Base-by-base conservation (phyloP, 2,888 invertebrate genomes). In the Coenonympha arcania region DNA sequence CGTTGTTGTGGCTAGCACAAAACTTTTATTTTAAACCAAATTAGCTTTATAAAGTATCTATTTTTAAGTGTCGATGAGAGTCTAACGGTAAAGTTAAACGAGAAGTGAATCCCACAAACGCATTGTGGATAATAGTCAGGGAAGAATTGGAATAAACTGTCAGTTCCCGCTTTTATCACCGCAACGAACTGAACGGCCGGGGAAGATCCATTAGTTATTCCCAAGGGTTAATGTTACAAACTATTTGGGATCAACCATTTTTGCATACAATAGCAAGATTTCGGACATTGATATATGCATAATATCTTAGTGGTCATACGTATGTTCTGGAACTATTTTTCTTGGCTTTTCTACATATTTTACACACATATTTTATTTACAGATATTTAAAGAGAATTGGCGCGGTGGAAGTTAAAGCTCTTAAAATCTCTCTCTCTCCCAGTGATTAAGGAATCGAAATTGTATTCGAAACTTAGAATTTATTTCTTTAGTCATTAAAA, bases 241-340 rank as follows among this genome's bases (percentile, higher is more conserved):
- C 34, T 33, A 34, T 44, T 44, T 33, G 34, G 34, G 34, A 44
- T 44, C 44, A 34, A 44, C 40, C 28, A 43, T 20, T 36, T 48
- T 43, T 41, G 26, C 41, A 41, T 42, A 48, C 48, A 48, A 48
- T 18, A 15, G n/a, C 36, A 30, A 37, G 43, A 34, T 22, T 26
- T 28, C 36, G 36, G 42, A 48, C 36, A 36, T 36, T 43, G 48
- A 48, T 48, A 43, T 37, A 48, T n/a, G n/a, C n/a, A n/a, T 44
- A 44, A 43, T 6, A 40, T 28, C 28, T 11, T n/a, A 28, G 28
- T 30, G 11, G 30, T 11, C 19, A 30, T 30, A 20, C 3, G 30
- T 11, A 19, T 19, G 31, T 24, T 22, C 11, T 13, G 9, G 1
- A 18, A 9, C 34, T 18, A n/a, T n/a, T n/a, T n/a, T n/a, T n/a